A percentile compares a stretch with the other conserved stretches of the same genome.
These are phyloP conservation scores for Stegastes partitus DNA, from an alignment of 2,113 vertebrate species.

Conservation along the genomic window DNA sequence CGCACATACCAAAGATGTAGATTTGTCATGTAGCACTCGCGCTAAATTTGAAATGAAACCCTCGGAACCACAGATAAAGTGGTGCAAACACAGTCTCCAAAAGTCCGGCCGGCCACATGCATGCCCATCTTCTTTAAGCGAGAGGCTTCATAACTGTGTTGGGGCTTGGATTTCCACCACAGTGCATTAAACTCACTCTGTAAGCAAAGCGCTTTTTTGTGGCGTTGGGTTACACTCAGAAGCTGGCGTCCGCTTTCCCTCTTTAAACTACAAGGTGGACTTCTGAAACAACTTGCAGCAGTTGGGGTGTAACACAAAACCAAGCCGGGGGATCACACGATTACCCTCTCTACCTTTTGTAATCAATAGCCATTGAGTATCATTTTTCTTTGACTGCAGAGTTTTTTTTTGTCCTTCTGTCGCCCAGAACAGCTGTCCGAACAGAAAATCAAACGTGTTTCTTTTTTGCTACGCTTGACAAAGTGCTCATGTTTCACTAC, in stretches of 20 bases:
- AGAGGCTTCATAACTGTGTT: constrained; percentile 40
- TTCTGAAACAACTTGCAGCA: constrained; percentile 61
- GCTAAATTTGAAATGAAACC: constrained; percentile 28
- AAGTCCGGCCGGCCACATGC: constrained; percentile 27
- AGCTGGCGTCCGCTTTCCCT: constrained; percentile 52
- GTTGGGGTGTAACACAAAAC: constrained; percentile 73
- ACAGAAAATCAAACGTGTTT: constrained; percentile 60
- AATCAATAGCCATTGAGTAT: constrained; percentile 74
- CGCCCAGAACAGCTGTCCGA: constrained; percentile 66
- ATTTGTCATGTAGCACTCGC: constrained; percentile 41
- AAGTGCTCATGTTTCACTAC: constrained; percentile 52
- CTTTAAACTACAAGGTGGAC: constrained; percentile 59
- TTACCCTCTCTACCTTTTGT: constrained; percentile 63
- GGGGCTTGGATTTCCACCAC: constrained; percentile 66
- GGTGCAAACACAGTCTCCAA: constrained; percentile 4
- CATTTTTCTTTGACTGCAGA: constrained; percentile 58
- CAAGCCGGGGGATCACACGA: constrained; percentile 58
- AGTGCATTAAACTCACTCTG: constrained; percentile 54
- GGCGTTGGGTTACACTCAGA: constrained; percentile 62
- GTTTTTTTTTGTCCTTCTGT: constrained; percentile 34
- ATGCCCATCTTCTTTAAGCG: constrained; percentile 27
- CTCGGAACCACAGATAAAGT: constrained; percentile 37
- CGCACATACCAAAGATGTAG: constrained; percentile 8
- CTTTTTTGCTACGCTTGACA: constrained; percentile 33
- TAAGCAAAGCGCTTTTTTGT: constrained; percentile 66